These are phyloP conservation scores for Lasioglossum malachurum DNA, from an alignment of 2,888 invertebrate genomes.

Conservation along the genomic window DNA sequence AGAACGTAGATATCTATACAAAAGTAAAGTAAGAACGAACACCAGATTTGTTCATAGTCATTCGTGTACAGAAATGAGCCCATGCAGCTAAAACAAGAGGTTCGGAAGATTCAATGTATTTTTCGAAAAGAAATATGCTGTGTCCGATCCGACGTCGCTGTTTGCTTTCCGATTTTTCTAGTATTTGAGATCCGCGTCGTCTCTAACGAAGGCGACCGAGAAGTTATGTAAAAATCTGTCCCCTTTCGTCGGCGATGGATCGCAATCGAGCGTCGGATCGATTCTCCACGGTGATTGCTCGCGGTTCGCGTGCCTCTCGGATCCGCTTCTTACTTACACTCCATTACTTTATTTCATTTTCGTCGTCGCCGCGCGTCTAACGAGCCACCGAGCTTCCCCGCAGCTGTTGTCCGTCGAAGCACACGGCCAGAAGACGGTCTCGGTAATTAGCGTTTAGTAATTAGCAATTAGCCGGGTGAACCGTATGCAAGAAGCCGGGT, in stretches of 20 bases:
- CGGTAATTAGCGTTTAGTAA: constrained; percentile 71
- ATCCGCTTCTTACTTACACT: constrained; percentile 63
- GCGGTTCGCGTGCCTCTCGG: constrained; percentile 54
- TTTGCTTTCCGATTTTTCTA: neutral
- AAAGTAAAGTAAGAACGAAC: neutral
- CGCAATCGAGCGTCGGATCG: constrained; percentile 48
- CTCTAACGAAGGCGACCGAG: neutral
- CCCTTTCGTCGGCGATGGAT: constrained; percentile 40
- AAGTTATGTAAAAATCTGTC: constrained; percentile 37
- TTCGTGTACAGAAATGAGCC: neutral
- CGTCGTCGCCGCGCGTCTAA: constrained; percentile 64
- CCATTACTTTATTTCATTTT: constrained; percentile 68
- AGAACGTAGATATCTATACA: neutral
- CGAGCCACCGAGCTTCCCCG: constrained; percentile 48
- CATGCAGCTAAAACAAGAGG: neutral
- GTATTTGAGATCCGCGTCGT: neutral
- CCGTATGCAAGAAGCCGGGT: constrained; percentile 18
- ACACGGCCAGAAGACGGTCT: constrained; percentile 50
- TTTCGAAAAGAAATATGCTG: neutral
- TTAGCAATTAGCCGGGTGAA: constrained; percentile 59
- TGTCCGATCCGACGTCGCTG: too few species aligned
- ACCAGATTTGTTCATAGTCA: neutral
- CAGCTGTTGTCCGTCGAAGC: constrained; percentile 7
- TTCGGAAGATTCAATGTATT: neutral
- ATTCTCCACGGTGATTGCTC: constrained; percentile 70